Conservation (phyloP, 2,888 invertebrate species). For the Boloria euphrosyne region DNA sequence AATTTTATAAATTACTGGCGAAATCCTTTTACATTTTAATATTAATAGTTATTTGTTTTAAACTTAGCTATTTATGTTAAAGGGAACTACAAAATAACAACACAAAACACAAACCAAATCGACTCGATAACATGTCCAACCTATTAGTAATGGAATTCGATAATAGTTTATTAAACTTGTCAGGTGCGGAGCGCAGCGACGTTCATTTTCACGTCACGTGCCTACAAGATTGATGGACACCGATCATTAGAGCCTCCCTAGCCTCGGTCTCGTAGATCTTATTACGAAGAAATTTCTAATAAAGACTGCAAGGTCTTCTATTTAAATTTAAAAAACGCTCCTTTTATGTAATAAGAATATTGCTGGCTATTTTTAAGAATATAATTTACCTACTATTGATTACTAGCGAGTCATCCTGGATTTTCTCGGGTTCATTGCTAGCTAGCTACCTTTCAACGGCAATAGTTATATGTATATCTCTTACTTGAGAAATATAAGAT, state of each 20-base stretch:
- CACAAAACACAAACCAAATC: not conserved
- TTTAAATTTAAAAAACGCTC: not conserved
- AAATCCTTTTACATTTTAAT: no score
- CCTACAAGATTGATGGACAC: conserved; percentile 53
- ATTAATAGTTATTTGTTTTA: no score
- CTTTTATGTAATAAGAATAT: no score
- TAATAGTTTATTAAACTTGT: conserved; percentile 50
- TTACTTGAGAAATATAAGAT: no score
- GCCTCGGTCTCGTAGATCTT: not conserved
- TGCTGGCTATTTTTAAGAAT: no score
- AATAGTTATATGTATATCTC: no score
- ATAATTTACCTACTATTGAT: no score
- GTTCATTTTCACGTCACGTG: conserved; percentile 55
- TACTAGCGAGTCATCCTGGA: no score
- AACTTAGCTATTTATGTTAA: no score
- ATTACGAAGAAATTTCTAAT: conserved; percentile 9
- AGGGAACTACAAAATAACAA: not conserved
- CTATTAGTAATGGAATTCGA: conserved; percentile 26
- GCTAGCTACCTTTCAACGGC: no score
- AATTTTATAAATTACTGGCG: no score
- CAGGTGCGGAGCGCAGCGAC: conserved; percentile 51
- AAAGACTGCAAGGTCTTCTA: not conserved
- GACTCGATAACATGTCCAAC: not conserved
- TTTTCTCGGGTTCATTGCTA: no score
- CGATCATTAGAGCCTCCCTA: conserved; percentile 22